A percentile compares a stretch with the other conserved stretches of the same genome.
These are phyloP conservation scores for Gymnopithys bicolor DNA, from an alignment of 2,797 vertebrate species.

Conservation along the genomic window DNA sequence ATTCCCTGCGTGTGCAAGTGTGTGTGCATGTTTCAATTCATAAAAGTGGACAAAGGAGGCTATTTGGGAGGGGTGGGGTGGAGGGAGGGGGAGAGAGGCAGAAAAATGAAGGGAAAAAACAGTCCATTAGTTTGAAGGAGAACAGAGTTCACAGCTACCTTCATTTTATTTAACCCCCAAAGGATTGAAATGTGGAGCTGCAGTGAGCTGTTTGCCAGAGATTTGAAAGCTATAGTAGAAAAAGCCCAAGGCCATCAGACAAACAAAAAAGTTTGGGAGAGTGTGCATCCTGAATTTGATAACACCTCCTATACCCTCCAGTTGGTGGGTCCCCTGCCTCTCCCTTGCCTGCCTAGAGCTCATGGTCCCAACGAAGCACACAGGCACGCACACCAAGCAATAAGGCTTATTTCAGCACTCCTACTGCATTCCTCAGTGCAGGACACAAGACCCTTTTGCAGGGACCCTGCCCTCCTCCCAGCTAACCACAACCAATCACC, in stretches of 20 bases:
- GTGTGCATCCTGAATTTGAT: slow-evolving; percentile 23
- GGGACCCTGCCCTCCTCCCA: neutral
- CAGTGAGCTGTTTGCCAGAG: slow-evolving; percentile 66
- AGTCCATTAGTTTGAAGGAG: slow-evolving; percentile 81
- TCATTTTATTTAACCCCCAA: slow-evolving; percentile 77
- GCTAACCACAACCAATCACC: accelerated
- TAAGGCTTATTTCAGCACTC: neutral
- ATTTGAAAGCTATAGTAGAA: slow-evolving; percentile 71
- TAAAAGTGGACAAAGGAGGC: slow-evolving; percentile 83
- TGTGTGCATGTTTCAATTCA: slow-evolving; percentile 80
- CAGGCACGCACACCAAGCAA: accelerated
- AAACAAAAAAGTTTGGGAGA: slow-evolving; percentile 71
- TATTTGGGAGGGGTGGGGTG: slow-evolving; percentile 53
- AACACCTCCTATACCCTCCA: neutral
- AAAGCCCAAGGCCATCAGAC: slow-evolving; percentile 73
- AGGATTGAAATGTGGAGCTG: slow-evolving; percentile 73
- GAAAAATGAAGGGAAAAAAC: slow-evolving; percentile 19
- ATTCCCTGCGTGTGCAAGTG: slow-evolving; percentile 80
- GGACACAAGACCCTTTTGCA: neutral
- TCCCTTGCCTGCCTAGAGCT: neutral
- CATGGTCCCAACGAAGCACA: accelerated
- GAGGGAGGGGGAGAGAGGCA: neutral
- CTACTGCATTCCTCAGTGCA: accelerated
- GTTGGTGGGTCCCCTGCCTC: neutral
- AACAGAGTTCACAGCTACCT: slow-evolving; percentile 80